Conservation (phyloP, 2,888 invertebrate genomes). For the Phorcus lineatus region DNA sequence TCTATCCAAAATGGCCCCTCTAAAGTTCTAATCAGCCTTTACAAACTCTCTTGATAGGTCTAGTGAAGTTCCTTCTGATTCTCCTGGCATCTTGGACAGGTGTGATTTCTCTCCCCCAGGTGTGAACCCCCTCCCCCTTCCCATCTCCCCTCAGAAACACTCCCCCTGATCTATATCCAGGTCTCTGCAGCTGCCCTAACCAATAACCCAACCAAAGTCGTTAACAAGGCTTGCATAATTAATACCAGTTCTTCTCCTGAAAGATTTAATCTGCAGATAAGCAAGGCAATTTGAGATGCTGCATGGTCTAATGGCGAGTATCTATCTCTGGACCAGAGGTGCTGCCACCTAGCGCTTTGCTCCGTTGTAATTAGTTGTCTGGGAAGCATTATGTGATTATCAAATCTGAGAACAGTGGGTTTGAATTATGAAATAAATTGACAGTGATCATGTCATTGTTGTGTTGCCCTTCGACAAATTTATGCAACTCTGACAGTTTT, state of each 20-base stretch:
- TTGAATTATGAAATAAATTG: too few relatives aligned
- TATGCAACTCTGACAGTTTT: too few relatives aligned
- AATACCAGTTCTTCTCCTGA: neutral
- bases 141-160: neutral
- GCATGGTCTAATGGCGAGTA: too few relatives aligned
- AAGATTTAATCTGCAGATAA: conserved; percentile 17
- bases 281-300: too few relatives aligned
- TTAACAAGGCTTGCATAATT: conserved; percentile 4
- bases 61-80: neutral
- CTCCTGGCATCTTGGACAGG: neutral
- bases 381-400: neutral
- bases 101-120: neutral
- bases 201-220: neutral
- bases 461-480: too few relatives aligned
- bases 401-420: neutral
- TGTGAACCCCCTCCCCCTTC: neutral
- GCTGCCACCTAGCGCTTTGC: too few relatives aligned
- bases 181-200: neutral
- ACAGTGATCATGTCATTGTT: too few relatives aligned
- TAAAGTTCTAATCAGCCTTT: neutral
- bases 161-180: neutral
- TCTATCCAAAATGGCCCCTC: neutral
- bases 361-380: neutral
- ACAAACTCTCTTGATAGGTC: neutral
- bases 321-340: too few relatives aligned